phyloP scores from a whole-genome alignment of 2,888 invertebrate genomes.

The Panopea generosa region DNA sequence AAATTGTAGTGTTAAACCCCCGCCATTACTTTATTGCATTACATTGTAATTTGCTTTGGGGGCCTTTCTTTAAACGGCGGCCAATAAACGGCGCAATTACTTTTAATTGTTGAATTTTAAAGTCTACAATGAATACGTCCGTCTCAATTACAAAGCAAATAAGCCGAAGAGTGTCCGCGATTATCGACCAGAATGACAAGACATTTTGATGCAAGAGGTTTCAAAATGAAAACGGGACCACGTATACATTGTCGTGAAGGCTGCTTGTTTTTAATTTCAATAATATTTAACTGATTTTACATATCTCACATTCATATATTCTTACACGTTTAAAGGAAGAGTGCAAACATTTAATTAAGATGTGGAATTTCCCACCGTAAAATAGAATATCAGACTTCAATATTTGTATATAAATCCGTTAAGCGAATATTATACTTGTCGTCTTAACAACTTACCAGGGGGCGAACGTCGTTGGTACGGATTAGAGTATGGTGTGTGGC shows the following conservation, averaged over 20 bases:
- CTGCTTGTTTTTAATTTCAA: no score
- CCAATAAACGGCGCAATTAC: conserved; percentile 46
- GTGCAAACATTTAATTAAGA: no score
- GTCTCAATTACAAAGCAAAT: conserved; percentile 28
- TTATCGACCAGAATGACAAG: conserved; percentile 2
- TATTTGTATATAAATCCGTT: no score
- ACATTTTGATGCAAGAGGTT: neutral
- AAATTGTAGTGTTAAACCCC: conserved; percentile 5
- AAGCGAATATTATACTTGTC: no score
- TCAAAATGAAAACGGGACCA: no score
- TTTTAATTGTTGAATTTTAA: conserved; percentile 46
- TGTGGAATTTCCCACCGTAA: no score
- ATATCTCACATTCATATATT: no score
- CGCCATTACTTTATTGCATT: conserved; percentile 28
- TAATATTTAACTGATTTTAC: no score
- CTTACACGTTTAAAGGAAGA: no score
- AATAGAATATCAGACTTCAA: no score
- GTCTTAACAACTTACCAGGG: conserved; percentile 77
- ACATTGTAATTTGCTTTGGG: conserved; percentile 33
- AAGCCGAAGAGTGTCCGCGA: conserved; percentile 12
- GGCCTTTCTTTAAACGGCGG: conserved; percentile 30
- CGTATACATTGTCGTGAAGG: no score
- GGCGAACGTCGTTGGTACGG: conserved; percentile 80
- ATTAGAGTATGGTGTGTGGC: conserved; percentile 77
- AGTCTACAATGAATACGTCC: conserved; percentile 30